Base-by-base conservation (phyloP, 2,888 invertebrate genomes). In the Nephrotoma appendiculata region DNA sequence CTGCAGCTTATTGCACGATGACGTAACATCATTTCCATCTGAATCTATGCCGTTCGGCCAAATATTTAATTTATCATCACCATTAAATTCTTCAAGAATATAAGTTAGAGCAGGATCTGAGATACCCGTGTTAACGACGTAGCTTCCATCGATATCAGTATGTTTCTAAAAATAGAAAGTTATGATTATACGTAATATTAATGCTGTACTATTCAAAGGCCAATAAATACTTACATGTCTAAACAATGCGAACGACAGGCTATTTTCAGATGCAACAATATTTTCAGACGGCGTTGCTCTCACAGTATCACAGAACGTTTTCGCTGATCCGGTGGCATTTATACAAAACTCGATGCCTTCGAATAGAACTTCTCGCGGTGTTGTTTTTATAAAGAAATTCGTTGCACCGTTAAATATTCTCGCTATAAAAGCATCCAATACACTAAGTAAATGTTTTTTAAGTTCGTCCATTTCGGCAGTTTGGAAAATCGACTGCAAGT, bases 1-100 rank as follows among this genome's bases (percentile, higher is more conserved):
- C 85, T 94, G 93, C 88, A 96, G 93, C 90, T 92, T 92, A 89
- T 95, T 95, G 89, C 96, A 96, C 0, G 92, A 89, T 1, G 93
- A 93, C 1, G 91, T 90, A 85, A 90, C 90, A 7, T 6, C 6
- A 1, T 19, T 3, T 15, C 9, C 45, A 44, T 42, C 5, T 9
- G 90, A 90, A 87, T 92, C 91, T 87, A 90, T 93, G 9, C 1
- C 9, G 87, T 89, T 88, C 89, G 91, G 90, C 92, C 94, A 94
- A 85, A 90, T 89, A 0, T 90, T 88, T 41, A 94, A 90, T 86
- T 91, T 89, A 0, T 91, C 89, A 0, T 90, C 89, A 0, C 90
- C 91, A 85, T 93, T 92, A 88, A 92, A 93, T 12, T 90, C 90
- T 31, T 92, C 89, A 52, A 95, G 93, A 84, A 92, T 90, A 31